Evolutionary conservation across 2,888 invertebrate genomes (phyloP), one percentile per base, ranked within the genome.

Genomic region (Dromius quadrimaculatus): DNA sequence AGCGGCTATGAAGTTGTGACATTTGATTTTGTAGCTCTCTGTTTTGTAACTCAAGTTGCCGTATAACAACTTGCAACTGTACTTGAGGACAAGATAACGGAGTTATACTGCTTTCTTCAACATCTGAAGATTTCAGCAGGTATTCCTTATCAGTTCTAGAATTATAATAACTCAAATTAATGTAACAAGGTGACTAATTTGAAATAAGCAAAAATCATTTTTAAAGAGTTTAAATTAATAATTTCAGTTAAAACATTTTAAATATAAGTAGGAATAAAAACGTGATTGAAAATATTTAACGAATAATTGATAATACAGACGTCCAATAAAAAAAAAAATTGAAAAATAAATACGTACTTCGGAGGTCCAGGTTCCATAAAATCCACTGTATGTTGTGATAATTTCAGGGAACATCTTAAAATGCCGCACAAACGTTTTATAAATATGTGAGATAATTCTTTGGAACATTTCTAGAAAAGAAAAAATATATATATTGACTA

Each of bases 1-100:
- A 78, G 22, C 76, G 75, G 38, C 74, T 76, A 20, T 80, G 78
- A 32, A 78, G 72, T 23, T 77, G 71, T 4, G 81, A 73, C 69
- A 87, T 84, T 17, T 86, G 76, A 6, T 83, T 83, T 76, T 86
- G 85, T 0, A 88, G 78, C 64, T 86, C 86, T 74, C 87, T 85
- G 75, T 89, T 90, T 78, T 90, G 89, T 41, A 87, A 84, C 81
- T 92, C 92, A 72, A 93, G 81, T 76, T 91, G 89, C 71, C 83
- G 84, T 59, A 92, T 92, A 73, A 92, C 88, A 76, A 89, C 87
- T 76, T 91, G 89, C 50, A 92, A 79, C 77, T 92, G 88, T 13
- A 83, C 81, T 13, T 87, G 84, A 0, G 89, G 89, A 73, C 87
- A 87, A 8, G 80, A 83, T 47, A 79, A 73, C 0, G 82, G 79